Base-by-base conservation (phyloP, 2,797 vertebrate species). In the Brachyalestes nurse region DNA sequence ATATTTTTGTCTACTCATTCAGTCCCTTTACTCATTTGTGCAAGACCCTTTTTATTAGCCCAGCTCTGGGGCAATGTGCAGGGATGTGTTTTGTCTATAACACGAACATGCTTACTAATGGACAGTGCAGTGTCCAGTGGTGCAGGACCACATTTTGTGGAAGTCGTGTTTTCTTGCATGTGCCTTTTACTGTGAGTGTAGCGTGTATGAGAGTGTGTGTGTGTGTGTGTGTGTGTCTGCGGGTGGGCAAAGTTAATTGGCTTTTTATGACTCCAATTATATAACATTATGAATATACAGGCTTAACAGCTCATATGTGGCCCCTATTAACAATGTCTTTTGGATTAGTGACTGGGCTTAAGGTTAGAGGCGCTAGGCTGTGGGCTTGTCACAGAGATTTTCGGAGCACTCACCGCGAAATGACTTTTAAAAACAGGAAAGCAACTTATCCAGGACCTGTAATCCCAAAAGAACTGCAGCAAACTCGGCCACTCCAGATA, bases 231-330 rank as follows among this genome's bases (percentile, higher is more conserved):
- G 45, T 47, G 61, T 71, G 83, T 61, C 58, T 72, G 71, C 78
- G 75, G 40, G 86, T 83, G 87, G 83, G 90, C 87, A 74, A 92
- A 93, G 93, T 94, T 94, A 95, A 95, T 95, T 94, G 93, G 91
- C 93, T 95, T 94, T 94, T 94, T 94, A 95, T 95, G 93, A 94
- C 93, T 94, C 92, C 93, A 94, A 95, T 95, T 94, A 95, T 94
- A 94, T 94, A 94, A 94, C 93, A 94, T 95, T 94, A 94, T 93
- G 93, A 94, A 94, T 93, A 93, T 94, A 93, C 91, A 93, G 93
- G 93, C 93, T 95, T 95, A 94, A 93, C 93, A 90, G 92, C 93
- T 94, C 93, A 93, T 92, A 94, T 92, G 93, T 94, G 93, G 93
- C 93, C 94, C 93, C 94, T 90, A 94, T 94, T 95, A 95, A 94